Conservation (phyloP, 2,797 vertebrate genomes). For the Pipistrellus pygmaeus region DNA sequence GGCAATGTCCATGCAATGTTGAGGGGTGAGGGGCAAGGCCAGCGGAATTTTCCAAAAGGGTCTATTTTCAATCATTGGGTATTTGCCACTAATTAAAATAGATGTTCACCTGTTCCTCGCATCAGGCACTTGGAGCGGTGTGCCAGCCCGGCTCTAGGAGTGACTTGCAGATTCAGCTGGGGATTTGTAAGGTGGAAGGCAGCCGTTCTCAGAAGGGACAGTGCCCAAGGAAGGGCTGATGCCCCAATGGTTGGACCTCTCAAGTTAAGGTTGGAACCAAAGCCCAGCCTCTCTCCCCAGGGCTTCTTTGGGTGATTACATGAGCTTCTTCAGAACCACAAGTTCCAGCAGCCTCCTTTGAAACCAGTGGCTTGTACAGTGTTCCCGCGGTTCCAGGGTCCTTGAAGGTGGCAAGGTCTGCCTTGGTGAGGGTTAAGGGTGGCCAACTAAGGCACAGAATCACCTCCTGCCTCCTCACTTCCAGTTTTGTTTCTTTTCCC, state of each 20-base stretch:
- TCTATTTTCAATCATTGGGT: slow-evolving; percentile 67
- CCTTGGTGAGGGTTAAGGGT: neutral
- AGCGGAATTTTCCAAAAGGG: slow-evolving; percentile 10
- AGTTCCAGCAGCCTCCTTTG: neutral
- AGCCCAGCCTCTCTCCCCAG: neutral
- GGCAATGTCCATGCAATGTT: neutral
- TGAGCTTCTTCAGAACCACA: neutral
- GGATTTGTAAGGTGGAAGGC: neutral
- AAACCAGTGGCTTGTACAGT: neutral
- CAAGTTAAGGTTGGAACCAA: neutral
- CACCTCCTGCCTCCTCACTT: neutral
- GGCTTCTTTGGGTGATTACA: neutral
- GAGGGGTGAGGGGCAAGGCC: neutral
- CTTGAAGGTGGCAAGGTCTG: neutral
- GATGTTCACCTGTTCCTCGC: slow-evolving; percentile 62
- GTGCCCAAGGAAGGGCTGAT: too few species aligned
- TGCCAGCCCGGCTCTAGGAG: neutral
- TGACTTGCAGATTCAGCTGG: neutral
- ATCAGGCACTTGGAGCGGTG: neutral
- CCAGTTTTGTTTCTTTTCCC: neutral
- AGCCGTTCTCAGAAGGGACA: neutral
- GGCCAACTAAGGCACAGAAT: neutral
- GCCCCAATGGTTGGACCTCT: too few species aligned
- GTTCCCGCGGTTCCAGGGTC: neutral
- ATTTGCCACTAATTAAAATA: slow-evolving; percentile 70